Evolutionary conservation across 1,140 invertebrate species (phyloP).

Genomic region (Conus ventricosus): DNA sequence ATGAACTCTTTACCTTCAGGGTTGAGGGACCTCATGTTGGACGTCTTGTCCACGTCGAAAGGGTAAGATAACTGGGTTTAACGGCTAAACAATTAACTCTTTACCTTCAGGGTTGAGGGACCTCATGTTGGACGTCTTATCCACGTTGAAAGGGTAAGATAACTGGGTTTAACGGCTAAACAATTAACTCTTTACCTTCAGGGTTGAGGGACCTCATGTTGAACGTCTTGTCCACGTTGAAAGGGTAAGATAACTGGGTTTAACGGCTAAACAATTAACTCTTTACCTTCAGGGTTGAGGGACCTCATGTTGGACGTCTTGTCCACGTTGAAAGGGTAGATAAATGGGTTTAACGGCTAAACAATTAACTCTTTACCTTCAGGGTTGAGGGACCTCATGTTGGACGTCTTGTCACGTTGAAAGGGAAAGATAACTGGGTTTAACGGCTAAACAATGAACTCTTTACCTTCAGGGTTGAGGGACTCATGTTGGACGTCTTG

Average conservation of each 20-base stretch:
- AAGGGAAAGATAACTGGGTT: too few relatives aligned
- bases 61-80: slow-evolving; percentile 75
- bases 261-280: too few relatives aligned
- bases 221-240: slow-evolving; percentile 92
- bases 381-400: slow-evolving; percentile 96
- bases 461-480: slow-evolving; percentile 95
- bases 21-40: slow-evolving; percentile 97
- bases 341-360: too few relatives aligned
- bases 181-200: slow-evolving; percentile 80
- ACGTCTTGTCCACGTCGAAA: slow-evolving; percentile 94
- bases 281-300: too few relatives aligned
- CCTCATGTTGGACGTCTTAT: too few relatives aligned
- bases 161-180: not conserved
- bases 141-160: too few relatives aligned
- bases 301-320: too few relatives aligned
- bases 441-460: too few relatives aligned
- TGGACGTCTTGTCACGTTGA: slow-evolving; percentile 91
- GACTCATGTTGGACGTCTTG: too few relatives aligned
- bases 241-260: too few relatives aligned
- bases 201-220: slow-evolving; percentile 98
- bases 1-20: slow-evolving; percentile 85
- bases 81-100: slow-evolving; percentile 59
- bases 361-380: slow-evolving; percentile 82
- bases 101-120: too few relatives aligned
- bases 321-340: too few relatives aligned